Evolutionary conservation across 2,888 invertebrate species (phyloP).

Genomic region (Epirrhoe alternata): DNA sequence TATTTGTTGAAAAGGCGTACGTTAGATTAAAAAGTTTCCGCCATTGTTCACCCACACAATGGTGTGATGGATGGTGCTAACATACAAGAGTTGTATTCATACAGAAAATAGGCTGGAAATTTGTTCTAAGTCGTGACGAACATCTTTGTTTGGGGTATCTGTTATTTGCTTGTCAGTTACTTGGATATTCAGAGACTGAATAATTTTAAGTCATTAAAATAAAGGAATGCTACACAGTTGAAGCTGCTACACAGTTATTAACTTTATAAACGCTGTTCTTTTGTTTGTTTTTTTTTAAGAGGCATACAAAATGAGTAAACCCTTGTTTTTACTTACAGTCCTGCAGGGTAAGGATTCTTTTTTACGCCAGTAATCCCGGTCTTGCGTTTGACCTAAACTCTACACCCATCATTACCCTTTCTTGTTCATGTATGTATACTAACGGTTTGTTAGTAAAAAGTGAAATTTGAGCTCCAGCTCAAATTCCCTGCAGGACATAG

Average conservation of each 20-base stretch:
- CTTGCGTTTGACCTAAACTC: neutral
- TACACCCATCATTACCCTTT: neutral
- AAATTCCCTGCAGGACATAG: too few species aligned
- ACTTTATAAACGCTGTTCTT: too few species aligned
- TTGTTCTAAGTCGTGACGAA: neutral
- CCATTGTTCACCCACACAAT: conserved; percentile 29
- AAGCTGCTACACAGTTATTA: too few species aligned
- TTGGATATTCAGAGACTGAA: too few species aligned
- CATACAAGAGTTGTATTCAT: conserved; percentile 13
- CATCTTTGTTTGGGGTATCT: too few species aligned
- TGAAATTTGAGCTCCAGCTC: neutral
- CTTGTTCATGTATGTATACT: neutral
- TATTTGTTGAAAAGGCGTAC: conserved; percentile 23
- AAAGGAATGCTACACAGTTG: too few species aligned
- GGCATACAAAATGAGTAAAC: too few species aligned
- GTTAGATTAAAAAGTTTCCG: conserved; percentile 31
- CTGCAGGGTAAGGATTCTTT: too few species aligned
- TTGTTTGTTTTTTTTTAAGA: too few species aligned
- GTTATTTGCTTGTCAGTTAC: too few species aligned
- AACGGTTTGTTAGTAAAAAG: neutral
- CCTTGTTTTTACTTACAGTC: too few species aligned
- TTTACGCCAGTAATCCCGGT: neutral
- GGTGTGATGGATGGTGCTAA: conserved; percentile 29
- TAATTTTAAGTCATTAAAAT: too few species aligned
- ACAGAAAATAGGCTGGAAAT: conserved; percentile 3